Evolutionary conservation across 1,140 invertebrate species (phyloP), one percentile per base, ranked within the genome.

Genomic region (Dendrolimus punctatus): DNA sequence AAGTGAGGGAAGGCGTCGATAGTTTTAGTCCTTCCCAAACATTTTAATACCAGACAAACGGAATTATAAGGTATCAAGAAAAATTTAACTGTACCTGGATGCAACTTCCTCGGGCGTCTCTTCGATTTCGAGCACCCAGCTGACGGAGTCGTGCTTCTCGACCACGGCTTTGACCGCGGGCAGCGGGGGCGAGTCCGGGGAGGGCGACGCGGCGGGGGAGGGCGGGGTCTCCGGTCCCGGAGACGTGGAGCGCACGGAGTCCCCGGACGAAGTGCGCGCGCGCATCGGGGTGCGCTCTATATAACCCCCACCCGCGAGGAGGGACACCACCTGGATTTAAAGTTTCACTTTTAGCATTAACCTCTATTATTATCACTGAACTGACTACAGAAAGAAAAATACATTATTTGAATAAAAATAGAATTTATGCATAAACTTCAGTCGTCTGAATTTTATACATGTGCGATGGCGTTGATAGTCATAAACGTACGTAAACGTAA

Each of bases 131-230:
- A 95, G 78, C 4, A 95, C 93, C 91, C 93, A 96, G 54, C 93
- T 94, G 8, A 95, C 93, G 0, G 94, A 95, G 69, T 94, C 94
- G 44, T 91, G 91, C 68, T 95, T 95, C 69, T 95, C 92, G 4
- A 95, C 93, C 44, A 96, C 91, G 8, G 91, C 93, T 71, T 95
- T 94, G 23, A 95, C 91, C 68, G 93, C 88, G 8, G 92, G 91
- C 7, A 89, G 89, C 47, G 88, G 91, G 0, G 79, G 76, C 5
- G 71, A 56, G 58, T 73, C 70, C n/a, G 78, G 76, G 7, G 71
- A 64, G 48, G 80, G 76, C 4, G 78, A 77, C 1, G 69, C 60
- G 45, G 73, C 71, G 23, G 80, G 78, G 0, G 82, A 81, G 8
- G 78, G 76, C 6, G 89, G 88, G 0, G 91, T 91, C 49, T 89